Conservation (phyloP, 2,888 invertebrate species). For the Cryptus viduatorius region DNA sequence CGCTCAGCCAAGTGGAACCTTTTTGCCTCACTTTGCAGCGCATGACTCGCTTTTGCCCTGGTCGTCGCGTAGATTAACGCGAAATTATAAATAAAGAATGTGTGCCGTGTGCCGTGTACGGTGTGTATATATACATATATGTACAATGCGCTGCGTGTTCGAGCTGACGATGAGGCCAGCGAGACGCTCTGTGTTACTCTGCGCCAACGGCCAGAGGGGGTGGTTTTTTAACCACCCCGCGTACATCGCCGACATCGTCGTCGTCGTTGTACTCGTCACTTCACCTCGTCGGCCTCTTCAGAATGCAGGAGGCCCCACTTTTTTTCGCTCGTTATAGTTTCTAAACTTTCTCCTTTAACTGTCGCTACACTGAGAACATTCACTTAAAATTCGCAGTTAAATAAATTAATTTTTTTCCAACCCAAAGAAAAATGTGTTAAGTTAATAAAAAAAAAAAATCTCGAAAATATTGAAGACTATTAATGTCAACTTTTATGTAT, state of each 20-base stretch:
- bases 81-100: slow-evolving; percentile 86
- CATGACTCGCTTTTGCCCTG: slow-evolving; percentile 84
- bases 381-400: background rate
- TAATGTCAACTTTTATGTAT: too few species aligned
- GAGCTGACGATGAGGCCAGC: slow-evolving; percentile 49
- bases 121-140: slow-evolving; percentile 37
- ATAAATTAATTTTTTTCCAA: too few species aligned
- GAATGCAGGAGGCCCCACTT: slow-evolving; percentile 24
- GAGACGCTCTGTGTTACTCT: slow-evolving; percentile 46
- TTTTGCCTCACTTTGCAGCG: slow-evolving; percentile 85
- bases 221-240: slow-evolving; percentile 36
- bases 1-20: slow-evolving; percentile 86
- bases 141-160: slow-evolving; percentile 33
- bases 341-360: slow-evolving; percentile 14
- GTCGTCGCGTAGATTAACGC: slow-evolving; percentile 86
- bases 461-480: too few species aligned
- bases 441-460: too few species aligned
- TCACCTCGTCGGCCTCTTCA: slow-evolving; percentile 37
- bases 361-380: slow-evolving; percentile 12
- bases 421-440: too few species aligned
- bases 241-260: slow-evolving; percentile 20
- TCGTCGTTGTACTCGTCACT: slow-evolving; percentile 48
- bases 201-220: slow-evolving; percentile 43
- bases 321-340: slow-evolving; percentile 23
- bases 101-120: slow-evolving; percentile 72